Percentiles rank a stretch among this genome's conserved stretches.
Evolutionary conservation across 2,888 invertebrate species (phyloP).

Genomic region (Rhimphoctona megacephalus): DNA sequence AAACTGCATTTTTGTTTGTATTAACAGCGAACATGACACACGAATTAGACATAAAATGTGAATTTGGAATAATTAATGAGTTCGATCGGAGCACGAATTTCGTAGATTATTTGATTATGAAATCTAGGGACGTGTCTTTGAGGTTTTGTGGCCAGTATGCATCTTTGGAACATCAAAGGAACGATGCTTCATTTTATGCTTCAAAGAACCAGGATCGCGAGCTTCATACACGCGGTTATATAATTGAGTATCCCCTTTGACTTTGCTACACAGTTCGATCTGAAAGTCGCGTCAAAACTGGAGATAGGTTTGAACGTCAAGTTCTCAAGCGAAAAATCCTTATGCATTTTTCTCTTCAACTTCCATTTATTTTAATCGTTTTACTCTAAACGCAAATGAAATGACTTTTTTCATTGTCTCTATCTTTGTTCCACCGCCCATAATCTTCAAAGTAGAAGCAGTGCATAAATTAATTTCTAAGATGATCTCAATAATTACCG

Average conservation of each 20-base stretch:
- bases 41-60: not conserved
- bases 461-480: conserved; percentile 35
- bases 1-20: not conserved
- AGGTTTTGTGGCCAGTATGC: not conserved
- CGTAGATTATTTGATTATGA: not conserved
- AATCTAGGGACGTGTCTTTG: not conserved
- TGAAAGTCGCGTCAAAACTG: not conserved
- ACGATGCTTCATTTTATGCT: not conserved
- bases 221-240: not conserved
- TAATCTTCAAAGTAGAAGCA: not conserved
- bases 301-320: not conserved
- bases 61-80: not conserved
- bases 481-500: conserved; percentile 44
- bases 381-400: not conserved
- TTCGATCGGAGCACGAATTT: not conserved
- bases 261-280: not conserved
- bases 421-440: not conserved
- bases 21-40: not conserved
- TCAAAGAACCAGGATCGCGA: not conserved
- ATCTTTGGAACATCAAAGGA: not conserved
- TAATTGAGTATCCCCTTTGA: not conserved
- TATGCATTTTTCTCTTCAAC: not conserved
- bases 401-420: conserved; percentile 6
- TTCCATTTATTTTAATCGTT: not conserved
- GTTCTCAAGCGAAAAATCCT: not conserved